Evolutionary conservation across 2,888 invertebrate species (phyloP), one percentile per base, ranked within the genome.

Genomic region (Incurvaria masculella): DNA sequence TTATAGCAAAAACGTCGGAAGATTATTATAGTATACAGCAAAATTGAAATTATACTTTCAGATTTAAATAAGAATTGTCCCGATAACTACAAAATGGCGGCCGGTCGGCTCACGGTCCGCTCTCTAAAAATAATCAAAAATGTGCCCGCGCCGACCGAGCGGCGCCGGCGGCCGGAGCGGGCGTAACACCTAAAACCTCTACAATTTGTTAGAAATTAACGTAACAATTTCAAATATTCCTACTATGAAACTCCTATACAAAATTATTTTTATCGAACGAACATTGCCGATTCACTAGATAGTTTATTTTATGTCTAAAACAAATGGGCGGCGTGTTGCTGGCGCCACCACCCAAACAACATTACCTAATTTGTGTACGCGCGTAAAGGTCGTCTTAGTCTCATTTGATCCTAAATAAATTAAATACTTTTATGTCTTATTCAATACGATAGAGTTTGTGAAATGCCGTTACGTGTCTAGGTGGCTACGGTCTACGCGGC

Each of bases 221-320:
- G 68, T 72, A 75, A 75, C 75, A 75, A 74, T 72, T 72, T 65
- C 69, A 71, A 68, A 68, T 73, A 73, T 66, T 68, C 64, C 76
- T 76, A 76, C 76, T 70, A 71, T 68, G 73, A 74, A 76, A 72
- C 75, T 71, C 68, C 75, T 76, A 76, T 76, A 76, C 75, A 75
- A 76, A 76, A 75, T 72, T 75, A n/a, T n/a, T n/a, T 4, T 33
- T 33, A 33, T 33, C 33, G 33, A 33, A 33, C 33, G 75, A 76
- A 76, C 75, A 72, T 74, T 67, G 73, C 69, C 73, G 74, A 73
- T 72, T 67, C 68, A 61, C 75, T 74, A 73, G 64, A 68, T 72
- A 73, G 72, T 64, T 64, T 62, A 51, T 51, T 54, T 51, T 59
- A 61, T 59, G 61, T 65, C 68, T 72, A 72, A 68, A 72, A 68